Conservation (phyloP, 2,797 vertebrate species). For the Tinamus major region DNA sequence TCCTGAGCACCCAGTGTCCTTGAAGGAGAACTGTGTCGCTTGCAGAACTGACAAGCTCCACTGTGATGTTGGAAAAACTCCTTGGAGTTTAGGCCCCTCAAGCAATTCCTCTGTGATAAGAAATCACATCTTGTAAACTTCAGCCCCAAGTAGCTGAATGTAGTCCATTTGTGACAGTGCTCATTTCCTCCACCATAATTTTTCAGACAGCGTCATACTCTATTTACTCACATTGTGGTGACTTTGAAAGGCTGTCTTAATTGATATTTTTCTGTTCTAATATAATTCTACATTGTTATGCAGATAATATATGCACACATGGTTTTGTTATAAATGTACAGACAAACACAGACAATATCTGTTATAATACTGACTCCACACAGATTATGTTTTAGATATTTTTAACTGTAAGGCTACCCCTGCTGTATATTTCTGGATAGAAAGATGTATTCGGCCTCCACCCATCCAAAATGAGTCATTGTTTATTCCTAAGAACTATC, state of each 20-base stretch:
- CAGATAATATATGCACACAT: neutral
- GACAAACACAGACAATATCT: neutral
- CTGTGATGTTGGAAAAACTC: neutral
- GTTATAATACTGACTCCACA: neutral
- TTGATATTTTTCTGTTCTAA: neutral
- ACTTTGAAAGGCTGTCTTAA: neutral
- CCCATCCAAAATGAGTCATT: neutral
- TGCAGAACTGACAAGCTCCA: neutral
- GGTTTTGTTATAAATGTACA: neutral
- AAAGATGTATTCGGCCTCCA: neutral
- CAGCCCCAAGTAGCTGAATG: slow-evolving; percentile 30
- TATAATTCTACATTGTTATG: neutral
- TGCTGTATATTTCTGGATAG: neutral
- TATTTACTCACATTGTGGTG: slow-evolving; percentile 3
- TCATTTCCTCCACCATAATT: slow-evolving; percentile 45
- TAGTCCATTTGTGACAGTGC: slow-evolving; percentile 3
- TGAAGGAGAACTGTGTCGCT: neutral
- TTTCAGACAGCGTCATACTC: slow-evolving; percentile 55
- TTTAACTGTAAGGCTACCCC: neutral
- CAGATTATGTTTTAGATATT: neutral
- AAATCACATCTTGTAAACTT: slow-evolving; percentile 56
- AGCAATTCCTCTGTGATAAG: slow-evolving; percentile 21
- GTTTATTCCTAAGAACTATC: neutral
- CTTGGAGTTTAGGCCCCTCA: neutral
- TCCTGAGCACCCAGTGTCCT: neutral